A percentile compares a stretch with the other conserved stretches of the same genome.
These are phyloP conservation scores for Helicoverpa armigera DNA, from an alignment of 1,140 invertebrate genomes.

Conservation along the genomic window DNA sequence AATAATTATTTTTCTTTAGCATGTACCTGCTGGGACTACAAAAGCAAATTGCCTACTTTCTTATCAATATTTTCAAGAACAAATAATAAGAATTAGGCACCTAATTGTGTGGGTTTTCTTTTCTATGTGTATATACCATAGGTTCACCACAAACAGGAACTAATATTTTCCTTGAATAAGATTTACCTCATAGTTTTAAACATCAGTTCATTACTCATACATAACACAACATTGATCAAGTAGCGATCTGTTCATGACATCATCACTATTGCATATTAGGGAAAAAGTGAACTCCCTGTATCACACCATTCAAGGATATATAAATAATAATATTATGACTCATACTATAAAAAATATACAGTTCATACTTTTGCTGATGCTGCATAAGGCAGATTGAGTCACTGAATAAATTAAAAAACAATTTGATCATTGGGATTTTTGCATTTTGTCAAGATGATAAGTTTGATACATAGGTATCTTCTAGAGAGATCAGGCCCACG, in stretches of 20 bases:
- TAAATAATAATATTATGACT: background rate
- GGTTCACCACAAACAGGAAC: background rate
- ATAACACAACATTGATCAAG: background rate
- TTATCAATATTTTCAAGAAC: too few species aligned
- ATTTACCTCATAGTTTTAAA: background rate
- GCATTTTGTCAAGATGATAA: too few species aligned
- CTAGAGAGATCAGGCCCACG: too few species aligned
- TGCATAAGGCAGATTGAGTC: background rate
- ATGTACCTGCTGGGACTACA: too few species aligned
- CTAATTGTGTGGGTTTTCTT: background rate
- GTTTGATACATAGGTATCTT: too few species aligned
- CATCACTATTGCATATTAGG: background rate
- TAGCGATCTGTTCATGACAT: background rate
- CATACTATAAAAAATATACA: background rate
- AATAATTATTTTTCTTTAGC: too few species aligned
- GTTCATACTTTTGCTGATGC: background rate
- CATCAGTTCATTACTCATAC: background rate
- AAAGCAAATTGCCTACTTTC: too few species aligned
- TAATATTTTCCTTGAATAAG: background rate
- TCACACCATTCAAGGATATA: background rate
- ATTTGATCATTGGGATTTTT: background rate
- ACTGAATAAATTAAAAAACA: background rate
- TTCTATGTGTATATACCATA: background rate
- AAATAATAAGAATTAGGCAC: too few species aligned
- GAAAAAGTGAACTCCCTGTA: background rate